Conservation (phyloP, 2,888 invertebrate genomes). For the Synergus laeviventris region DNA sequence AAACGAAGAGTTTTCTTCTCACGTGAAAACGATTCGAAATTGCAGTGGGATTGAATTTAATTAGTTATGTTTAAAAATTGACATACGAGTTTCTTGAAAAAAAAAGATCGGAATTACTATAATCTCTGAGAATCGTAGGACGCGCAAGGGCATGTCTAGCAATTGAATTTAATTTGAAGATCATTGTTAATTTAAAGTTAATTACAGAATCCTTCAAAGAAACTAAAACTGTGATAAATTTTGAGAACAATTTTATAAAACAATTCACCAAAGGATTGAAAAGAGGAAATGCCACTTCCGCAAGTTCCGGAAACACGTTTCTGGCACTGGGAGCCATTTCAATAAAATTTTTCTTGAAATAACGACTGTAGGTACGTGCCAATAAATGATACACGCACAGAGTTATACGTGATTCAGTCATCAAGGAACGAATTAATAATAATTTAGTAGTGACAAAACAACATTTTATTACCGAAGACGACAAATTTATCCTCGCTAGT, state of each 20-base stretch:
- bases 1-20: not conserved
- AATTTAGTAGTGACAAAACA: not conserved
- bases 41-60: not conserved
- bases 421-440: not conserved
- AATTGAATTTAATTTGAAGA: not conserved
- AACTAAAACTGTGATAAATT: not conserved
- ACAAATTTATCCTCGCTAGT: not conserved
- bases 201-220: not conserved
- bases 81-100: not conserved
- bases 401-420: not conserved
- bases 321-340: not conserved
- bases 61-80: not conserved
- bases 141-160: no score
- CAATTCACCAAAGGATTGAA: not conserved
- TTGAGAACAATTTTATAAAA: not conserved
- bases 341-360: not conserved
- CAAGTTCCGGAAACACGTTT: not conserved
- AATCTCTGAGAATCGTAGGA: no score
- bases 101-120: no score
- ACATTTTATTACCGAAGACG: not conserved
- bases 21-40: not conserved
- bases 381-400: not conserved
- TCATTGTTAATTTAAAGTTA: not conserved
- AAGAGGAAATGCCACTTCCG: slow-evolving; percentile 5
- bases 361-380: not conserved